These are phyloP conservation scores for Parotocinclus haroldoi DNA, from an alignment of 2,797 vertebrate genomes.

Conservation along the genomic window DNA sequence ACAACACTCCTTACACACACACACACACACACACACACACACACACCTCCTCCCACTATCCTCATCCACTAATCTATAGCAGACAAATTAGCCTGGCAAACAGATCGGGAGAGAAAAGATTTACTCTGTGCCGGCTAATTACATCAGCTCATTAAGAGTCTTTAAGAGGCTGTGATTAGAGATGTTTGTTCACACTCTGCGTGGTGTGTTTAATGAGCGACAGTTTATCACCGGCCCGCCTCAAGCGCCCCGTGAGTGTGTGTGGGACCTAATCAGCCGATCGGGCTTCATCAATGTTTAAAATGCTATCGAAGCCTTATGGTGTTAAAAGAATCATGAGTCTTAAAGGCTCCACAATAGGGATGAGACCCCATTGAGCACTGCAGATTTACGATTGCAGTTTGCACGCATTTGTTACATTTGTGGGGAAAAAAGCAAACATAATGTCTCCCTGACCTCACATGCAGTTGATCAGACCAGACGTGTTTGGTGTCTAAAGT, in stretches of 20 bases:
- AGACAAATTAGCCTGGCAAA: slow-evolving; percentile 68
- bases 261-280: slow-evolving; percentile 70
- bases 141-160: slow-evolving; percentile 63
- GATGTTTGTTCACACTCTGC: slow-evolving; percentile 76
- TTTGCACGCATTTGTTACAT: background rate
- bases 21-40: slow-evolving; percentile 29
- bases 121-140: slow-evolving; percentile 63
- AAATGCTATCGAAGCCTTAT: slow-evolving; percentile 71
- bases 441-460: too few relatives aligned
- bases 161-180: slow-evolving; percentile 72
- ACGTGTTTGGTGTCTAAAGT: too few relatives aligned
- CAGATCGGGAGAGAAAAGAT: slow-evolving; percentile 66
- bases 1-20: slow-evolving; percentile 4
- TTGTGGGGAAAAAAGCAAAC: too few relatives aligned
- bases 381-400: background rate
- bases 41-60: slow-evolving; percentile 52
- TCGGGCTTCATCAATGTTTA: slow-evolving; percentile 90
- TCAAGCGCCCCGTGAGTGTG: slow-evolving; percentile 18
- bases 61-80: slow-evolving; percentile 62
- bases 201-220: slow-evolving; percentile 56
- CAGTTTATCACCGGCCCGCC: slow-evolving; percentile 49
- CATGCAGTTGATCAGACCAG: too few relatives aligned
- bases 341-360: slow-evolving; percentile 19
- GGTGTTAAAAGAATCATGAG: slow-evolving; percentile 48
- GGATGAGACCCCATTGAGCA: slow-evolving; percentile 11